Base-by-base conservation (phyloP, 2,113 vertebrate genomes). In the Procavia capensis region DNA sequence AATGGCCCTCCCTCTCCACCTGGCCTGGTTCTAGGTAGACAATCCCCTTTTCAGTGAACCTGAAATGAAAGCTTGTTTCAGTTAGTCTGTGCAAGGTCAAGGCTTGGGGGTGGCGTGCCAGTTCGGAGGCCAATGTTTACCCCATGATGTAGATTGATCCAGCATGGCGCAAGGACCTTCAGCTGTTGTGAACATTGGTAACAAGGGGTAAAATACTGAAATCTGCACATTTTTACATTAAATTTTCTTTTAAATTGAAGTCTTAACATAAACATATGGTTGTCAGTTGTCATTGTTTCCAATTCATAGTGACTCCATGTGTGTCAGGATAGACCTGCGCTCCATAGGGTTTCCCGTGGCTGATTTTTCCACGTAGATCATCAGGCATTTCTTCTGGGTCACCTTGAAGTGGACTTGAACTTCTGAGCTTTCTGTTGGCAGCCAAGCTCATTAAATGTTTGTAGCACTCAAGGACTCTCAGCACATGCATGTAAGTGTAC, bases 1-100 rank as follows among this genome's bases (percentile, higher is more conserved):
- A 85, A 81, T 89, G 90, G 90, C 25, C 57, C 90, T 87, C 16
- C 16, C 72, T 94, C 94, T 94, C 84, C 76, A 81, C 88, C 81
- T 93, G 92, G 81, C 95, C 39, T 27, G 87, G 34, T 41, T 95
- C 59, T 64, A 4, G 0, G 27, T 36, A 36, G 57, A 92, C 92
- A 87, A 78, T 82, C 34, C 76, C 64, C 39, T 34, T 90, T 84
- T 93, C 64, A 81, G 78, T 4, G 29, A 84, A 36, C 63, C 90
- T 47, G 70, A 88, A 93, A 83, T 2, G 59, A 61, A 94, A 91
- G 50, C 83, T 66, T 54, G 87, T 54, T 93, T 79, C 39, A 17
- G 80, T 22, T 22, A 68, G 31, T 43, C n/a, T 17, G 66, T 43
- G 93, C 83, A 83, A 79, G 85, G 80, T 90, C 91, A 89, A 54